These are phyloP conservation scores for Phalacrocorax aristotelis DNA, from an alignment of 2,113 vertebrate species.

Conservation along the genomic window DNA sequence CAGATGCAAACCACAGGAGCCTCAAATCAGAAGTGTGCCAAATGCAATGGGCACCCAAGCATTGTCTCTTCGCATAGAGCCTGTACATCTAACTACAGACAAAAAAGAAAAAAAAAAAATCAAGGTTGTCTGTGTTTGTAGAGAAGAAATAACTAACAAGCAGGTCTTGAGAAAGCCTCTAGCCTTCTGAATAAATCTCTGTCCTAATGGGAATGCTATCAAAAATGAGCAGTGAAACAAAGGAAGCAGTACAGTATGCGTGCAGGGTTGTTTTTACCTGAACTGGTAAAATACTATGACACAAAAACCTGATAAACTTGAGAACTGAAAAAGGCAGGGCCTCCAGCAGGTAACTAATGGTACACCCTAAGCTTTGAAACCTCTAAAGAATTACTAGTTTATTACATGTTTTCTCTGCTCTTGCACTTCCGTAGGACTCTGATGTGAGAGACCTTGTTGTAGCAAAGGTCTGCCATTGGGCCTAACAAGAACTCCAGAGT, in stretches of 20 bases:
- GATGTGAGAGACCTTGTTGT: neutral
- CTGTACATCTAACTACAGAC: neutral
- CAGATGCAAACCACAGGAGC: neutral
- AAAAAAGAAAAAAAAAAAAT: neutral
- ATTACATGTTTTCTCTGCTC: neutral
- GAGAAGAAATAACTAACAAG: neutral
- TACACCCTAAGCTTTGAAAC: neutral
- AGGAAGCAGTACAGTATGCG: neutral
- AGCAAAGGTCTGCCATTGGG: neutral
- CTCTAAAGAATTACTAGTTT: neutral
- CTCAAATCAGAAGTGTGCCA: neutral
- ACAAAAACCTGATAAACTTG: neutral
- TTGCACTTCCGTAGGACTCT: neutral
- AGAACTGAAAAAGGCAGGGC: neutral
- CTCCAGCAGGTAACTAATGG: neutral
- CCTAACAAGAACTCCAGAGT: neutral
- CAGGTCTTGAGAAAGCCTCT: neutral
- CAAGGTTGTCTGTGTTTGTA: neutral
- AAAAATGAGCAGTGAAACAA: neutral
- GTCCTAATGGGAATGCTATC: neutral
- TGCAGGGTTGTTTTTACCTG: neutral
- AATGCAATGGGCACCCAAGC: neutral
- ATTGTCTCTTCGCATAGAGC: accelerated
- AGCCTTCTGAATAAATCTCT: neutral
- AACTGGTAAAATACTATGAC: neutral